A percentile compares a stretch with the other conserved stretches of the same genome.
Evolutionary conservation across 2,113 vertebrate species (phyloP).

Genomic region (Nettapus auritus): DNA sequence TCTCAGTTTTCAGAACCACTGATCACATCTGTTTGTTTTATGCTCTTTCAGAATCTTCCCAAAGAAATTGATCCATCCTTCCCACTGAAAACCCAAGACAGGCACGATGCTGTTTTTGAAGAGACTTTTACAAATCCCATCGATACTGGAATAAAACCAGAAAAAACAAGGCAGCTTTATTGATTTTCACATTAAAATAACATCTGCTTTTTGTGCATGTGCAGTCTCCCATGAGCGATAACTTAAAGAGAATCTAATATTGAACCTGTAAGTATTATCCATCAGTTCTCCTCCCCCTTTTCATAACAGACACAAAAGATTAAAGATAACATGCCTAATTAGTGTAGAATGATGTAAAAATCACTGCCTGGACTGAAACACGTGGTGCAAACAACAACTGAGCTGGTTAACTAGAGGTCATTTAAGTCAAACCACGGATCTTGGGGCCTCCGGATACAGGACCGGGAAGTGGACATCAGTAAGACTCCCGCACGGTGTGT

Average conservation of each 20-base stretch:
- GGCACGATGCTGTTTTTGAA: constrained; percentile 50
- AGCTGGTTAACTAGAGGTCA: neutral
- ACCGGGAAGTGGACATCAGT: neutral
- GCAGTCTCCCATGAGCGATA: constrained; percentile 73
- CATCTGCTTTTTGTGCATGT: constrained; percentile 63
- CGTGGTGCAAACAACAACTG: neutral
- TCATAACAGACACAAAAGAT: constrained; percentile 64
- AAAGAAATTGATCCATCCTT: constrained; percentile 43
- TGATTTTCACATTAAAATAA: constrained; percentile 78
- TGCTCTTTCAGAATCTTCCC: neutral
- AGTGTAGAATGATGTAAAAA: constrained; percentile 74
- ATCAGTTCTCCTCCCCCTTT: neutral
- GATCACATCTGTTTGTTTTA: neutral
- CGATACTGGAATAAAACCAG: constrained; percentile 62
- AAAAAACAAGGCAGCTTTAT: constrained; percentile 70
- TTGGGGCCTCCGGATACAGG: neutral
- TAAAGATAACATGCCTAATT: constrained; percentile 70
- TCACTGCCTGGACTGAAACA: constrained; percentile 49
- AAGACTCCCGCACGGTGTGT: accelerated
- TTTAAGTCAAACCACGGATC: neutral
- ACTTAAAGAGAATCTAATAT: constrained; percentile 70
- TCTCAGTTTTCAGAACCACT: neutral
- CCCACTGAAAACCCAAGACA: neutral
- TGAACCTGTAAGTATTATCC: constrained; percentile 65
- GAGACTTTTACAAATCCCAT: constrained; percentile 70